Evolutionary conservation across 2,797 vertebrate species (phyloP).

Genomic region (Catamblyrhynchus diadema): DNA sequence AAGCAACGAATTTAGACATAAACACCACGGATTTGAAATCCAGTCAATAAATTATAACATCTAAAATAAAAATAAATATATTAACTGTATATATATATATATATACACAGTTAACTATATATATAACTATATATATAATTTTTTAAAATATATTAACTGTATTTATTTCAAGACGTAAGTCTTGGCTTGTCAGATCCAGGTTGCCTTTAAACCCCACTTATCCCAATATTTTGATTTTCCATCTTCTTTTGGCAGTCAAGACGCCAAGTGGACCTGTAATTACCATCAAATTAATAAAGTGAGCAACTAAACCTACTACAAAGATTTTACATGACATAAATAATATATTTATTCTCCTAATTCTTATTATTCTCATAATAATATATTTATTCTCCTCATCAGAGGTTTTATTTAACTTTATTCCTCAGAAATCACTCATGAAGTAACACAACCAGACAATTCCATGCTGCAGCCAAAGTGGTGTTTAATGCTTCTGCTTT

Average conservation of each 20-base stretch:
- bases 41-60: neutral
- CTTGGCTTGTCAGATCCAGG: neutral
- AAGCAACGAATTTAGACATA: neutral
- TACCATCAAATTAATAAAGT: neutral
- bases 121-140: no score
- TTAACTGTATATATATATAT: neutral
- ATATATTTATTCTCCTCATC: neutral
- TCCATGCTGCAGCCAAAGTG: neutral
- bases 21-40: neutral
- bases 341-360: neutral
- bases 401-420: neutral
- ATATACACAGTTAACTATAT: no score
- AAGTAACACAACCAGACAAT: neutral
- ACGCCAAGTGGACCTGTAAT: neutral
- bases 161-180: neutral
- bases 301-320: neutral
- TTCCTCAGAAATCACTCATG: neutral
- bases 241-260: neutral
- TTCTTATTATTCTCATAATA: no score
- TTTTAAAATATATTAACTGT: neutral
- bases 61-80: neutral
- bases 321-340: neutral
- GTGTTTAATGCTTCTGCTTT: constrained; percentile 46
- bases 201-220: neutral
- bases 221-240: neutral